Base-by-base conservation (phyloP, 2,888 invertebrate genomes). In the Patella depressa region DNA sequence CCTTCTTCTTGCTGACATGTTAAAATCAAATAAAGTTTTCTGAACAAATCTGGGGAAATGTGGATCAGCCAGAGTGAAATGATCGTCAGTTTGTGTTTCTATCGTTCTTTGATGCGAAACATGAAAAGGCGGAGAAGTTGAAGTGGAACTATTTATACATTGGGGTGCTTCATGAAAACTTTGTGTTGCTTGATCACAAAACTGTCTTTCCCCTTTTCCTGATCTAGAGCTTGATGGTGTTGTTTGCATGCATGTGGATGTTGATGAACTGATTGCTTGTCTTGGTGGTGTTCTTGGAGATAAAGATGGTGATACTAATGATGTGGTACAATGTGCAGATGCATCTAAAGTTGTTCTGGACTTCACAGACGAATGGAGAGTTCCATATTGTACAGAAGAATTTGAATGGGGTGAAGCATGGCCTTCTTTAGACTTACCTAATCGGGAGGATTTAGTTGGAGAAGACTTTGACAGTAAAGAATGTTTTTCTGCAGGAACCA, bases 171-270 rank as follows among this genome's bases (percentile, higher is more conserved):
- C 74, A 70, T 45, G 65, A 73, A 9, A 75, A 70, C 53, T 59
- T 72, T 53, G 24, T 34, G 17, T 72, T 72, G 9, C 71, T 74
- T 17, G 72, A 71, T 15, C 72, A 55, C 34, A 57, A 55, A 53
- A 74, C 71, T n/a, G 73, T 53, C 1, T 76, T 53, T 11, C 53
- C 73, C n/a, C 65, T 57, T 4, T 54, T 69, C 0, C 71, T 29
- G 70, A 24, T 73, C 19, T n/a, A 34, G 75, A 65, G n/a, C 74
- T 45, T 70, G 77, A 9, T 34, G 59, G n/a, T 71, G 78, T n/a
- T 24, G 74, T 57, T 53, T 73, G 15, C 29, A 71, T 19, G 15
- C 34, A 29, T 71, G 77, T 24, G 3, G 57, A 19, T n/a, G 73
- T 19, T 19, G 71, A 34, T 3, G 71, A 54, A 45, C 45, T 45